Conservation (phyloP, 2,113 vertebrate genomes). For the Atractosteus spatula region DNA sequence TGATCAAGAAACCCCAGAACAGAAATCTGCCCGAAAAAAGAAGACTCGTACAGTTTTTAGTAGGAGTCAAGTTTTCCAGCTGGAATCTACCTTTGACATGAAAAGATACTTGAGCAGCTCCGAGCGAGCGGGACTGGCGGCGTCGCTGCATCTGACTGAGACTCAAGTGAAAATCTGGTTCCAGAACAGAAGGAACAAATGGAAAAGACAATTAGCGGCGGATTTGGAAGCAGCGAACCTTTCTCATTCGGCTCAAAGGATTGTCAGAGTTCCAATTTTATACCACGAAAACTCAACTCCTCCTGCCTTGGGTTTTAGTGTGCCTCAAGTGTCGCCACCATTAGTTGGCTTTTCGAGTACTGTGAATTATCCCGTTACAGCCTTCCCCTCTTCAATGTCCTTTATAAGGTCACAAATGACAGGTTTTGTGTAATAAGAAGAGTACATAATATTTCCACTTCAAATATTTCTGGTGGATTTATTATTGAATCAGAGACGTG, state of each 20-base stretch:
- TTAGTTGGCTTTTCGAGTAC: constrained; percentile 71
- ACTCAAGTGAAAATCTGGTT: constrained; percentile 92
- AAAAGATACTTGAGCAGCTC: constrained; percentile 86
- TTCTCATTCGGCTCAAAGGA: constrained; percentile 75
- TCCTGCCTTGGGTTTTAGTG: constrained; percentile 61
- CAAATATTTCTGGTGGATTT: not conserved
- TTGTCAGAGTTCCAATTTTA: constrained; percentile 86
- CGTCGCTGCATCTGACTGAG: constrained; percentile 80
- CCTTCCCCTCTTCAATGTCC: constrained; percentile 79
- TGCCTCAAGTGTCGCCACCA: constrained; percentile 69
- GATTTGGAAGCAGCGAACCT: constrained; percentile 81
- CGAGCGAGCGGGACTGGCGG: constrained; percentile 77
- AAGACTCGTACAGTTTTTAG: constrained; percentile 88
- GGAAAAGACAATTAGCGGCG: constrained; percentile 86
- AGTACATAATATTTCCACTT: not conserved
- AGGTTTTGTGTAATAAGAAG: constrained; percentile 73
- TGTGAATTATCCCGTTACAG: constrained; percentile 74
- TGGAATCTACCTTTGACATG: constrained; percentile 84
- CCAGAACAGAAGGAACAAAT: constrained; percentile 85
- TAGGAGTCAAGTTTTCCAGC: constrained; percentile 82
- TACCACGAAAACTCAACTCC: constrained; percentile 79
- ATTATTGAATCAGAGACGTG: constrained; percentile 38
- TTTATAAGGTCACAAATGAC: constrained; percentile 85
- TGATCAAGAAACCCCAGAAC: constrained; percentile 41
- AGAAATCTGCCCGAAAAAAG: constrained; percentile 67